Conservation (phyloP, 2,113 vertebrate genomes). For the Lipophrys pholis region DNA sequence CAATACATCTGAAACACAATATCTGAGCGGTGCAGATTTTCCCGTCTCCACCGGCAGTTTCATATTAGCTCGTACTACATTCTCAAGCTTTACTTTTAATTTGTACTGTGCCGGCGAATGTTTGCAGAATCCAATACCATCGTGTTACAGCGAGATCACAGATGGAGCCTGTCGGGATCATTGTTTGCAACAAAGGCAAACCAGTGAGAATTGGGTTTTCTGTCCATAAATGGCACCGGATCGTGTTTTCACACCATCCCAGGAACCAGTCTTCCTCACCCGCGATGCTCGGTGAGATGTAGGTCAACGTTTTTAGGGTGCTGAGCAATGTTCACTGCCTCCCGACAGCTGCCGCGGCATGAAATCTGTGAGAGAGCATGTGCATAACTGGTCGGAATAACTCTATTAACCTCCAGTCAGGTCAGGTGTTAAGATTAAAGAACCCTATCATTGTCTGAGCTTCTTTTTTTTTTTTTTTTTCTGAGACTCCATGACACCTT, state of each 20-base stretch:
- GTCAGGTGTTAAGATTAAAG: neutral
- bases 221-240: conserved; percentile 10
- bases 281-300: neutral
- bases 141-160: conserved; percentile 8
- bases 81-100: neutral
- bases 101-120: neutral
- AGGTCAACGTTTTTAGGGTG: conserved; percentile 20
- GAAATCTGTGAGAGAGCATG: conserved; percentile 6
- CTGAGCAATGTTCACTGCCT: neutral
- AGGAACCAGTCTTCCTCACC: neutral
- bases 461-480: too few relatives aligned
- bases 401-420: neutral
- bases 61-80: neutral
- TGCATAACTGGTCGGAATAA: neutral
- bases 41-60: conserved; percentile 7
- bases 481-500: too few relatives aligned
- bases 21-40: neutral
- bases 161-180: conserved; percentile 6
- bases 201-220: conserved; percentile 3
- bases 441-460: too few relatives aligned
- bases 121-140: conserved; percentile 1
- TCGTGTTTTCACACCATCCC: conserved; percentile 6
- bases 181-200: conserved; percentile 11
- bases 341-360: neutral
- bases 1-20: neutral